phyloP scores from a whole-genome alignment of 2,888 invertebrate species.

The Dolomedes plantarius region DNA sequence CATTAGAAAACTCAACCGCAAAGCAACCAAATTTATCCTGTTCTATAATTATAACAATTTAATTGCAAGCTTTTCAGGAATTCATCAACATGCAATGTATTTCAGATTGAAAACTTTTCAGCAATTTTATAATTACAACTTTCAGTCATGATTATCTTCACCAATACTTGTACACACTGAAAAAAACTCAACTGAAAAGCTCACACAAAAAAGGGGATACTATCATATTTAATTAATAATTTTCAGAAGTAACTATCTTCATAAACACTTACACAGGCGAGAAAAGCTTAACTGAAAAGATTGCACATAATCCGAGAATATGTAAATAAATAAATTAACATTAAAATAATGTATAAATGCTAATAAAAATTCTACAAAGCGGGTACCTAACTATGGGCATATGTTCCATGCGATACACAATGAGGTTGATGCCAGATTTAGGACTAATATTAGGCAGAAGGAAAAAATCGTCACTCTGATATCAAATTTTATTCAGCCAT shows the following conservation, averaged over 20 bases:
- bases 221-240: no score
- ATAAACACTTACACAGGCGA: neutral
- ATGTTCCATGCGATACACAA: no score
- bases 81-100: neutral
- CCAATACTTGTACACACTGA: neutral
- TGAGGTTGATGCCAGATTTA: no score
- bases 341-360: no score
- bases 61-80: constrained; percentile 20
- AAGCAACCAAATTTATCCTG: neutral
- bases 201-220: neutral
- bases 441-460: no score
- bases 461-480: no score
- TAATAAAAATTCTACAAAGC: no score
- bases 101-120: constrained; percentile 53
- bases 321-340: no score
- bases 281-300: constrained; percentile 30
- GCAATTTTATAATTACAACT: neutral
- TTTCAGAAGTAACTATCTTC: constrained; percentile 15
- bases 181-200: constrained; percentile 15
- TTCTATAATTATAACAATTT: neutral
- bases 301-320: neutral
- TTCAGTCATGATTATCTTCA: constrained; percentile 40
- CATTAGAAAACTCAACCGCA: neutral
- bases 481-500: no score
- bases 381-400: no score